Percentiles rank a stretch among this genome's conserved stretches.
Evolutionary conservation across 2,113 vertebrate species (phyloP).

Genomic region (Zosterops borbonicus): DNA sequence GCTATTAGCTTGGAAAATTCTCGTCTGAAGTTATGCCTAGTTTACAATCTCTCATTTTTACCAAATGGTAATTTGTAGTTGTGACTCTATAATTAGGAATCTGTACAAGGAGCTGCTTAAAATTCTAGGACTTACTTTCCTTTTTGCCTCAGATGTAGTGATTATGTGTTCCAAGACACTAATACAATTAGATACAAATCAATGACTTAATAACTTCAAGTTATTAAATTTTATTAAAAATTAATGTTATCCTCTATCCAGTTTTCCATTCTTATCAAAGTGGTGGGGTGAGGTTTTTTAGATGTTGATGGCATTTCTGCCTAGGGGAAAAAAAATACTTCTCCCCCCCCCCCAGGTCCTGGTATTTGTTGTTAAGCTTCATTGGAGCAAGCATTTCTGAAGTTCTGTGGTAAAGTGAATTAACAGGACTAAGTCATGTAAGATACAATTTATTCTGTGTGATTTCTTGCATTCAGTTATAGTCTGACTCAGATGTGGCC

Average conservation of each 20-base stretch:
- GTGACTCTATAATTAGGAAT: not conserved
- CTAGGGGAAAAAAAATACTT: not conserved
- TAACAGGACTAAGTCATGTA: not conserved
- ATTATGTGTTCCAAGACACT: not conserved
- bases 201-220: not conserved
- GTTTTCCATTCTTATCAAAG: not conserved
- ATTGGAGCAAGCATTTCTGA: not conserved
- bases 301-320: not conserved
- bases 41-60: not conserved
- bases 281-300: not conserved
- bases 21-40: not conserved
- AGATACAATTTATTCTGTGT: not conserved
- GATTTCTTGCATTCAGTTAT: not conserved
- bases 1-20: not conserved
- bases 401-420: not conserved
- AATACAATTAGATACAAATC: not conserved
- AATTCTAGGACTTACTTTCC: not conserved
- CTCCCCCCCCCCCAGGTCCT: not conserved
- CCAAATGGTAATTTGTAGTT: not conserved
- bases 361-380: not conserved
- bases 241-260: not conserved
- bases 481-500: not conserved
- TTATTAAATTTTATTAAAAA: not conserved
- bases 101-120: not conserved
- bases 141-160: not conserved